phyloP scores from a whole-genome alignment of 53 echinoderm and acorn worm genomes.

The Temnopleurus reevesii region DNA sequence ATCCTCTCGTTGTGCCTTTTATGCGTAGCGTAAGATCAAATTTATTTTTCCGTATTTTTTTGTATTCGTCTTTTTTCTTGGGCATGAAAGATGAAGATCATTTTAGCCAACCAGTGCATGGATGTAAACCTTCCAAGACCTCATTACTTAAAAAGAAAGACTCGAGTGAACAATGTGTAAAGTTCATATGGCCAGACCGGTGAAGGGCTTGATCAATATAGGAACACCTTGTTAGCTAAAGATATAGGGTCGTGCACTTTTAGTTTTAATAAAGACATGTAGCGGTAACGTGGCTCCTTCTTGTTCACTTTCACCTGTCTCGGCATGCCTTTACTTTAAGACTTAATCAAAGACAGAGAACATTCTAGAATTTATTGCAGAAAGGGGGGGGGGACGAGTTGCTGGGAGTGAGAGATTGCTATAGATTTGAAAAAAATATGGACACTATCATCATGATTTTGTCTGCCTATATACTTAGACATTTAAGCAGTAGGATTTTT shows the following conservation, averaged over 20 bases:
- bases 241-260: constrained; percentile 32
- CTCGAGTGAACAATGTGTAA: background rate
- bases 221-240: background rate
- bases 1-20: no score
- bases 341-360: background rate
- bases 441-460: no score
- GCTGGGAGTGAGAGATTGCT: background rate
- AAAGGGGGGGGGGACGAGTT: background rate
- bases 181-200: background rate
- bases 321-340: background rate
- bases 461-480: no score
- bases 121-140: background rate
- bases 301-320: constrained; percentile 22
- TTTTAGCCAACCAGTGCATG: background rate
- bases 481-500: no score
- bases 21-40: no score
- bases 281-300: background rate
- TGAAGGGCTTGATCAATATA: constrained; percentile 25
- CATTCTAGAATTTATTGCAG: background rate
- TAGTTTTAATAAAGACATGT: constrained; percentile 3
- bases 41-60: no score
- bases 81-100: background rate
- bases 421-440: no score
- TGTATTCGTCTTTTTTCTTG: no score
- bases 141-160: background rate